Percentiles rank a stretch among this genome's conserved stretches.
These are phyloP conservation scores for Sisyra terminalis DNA, from an alignment of 2,888 invertebrate species.

Conservation along the genomic window DNA sequence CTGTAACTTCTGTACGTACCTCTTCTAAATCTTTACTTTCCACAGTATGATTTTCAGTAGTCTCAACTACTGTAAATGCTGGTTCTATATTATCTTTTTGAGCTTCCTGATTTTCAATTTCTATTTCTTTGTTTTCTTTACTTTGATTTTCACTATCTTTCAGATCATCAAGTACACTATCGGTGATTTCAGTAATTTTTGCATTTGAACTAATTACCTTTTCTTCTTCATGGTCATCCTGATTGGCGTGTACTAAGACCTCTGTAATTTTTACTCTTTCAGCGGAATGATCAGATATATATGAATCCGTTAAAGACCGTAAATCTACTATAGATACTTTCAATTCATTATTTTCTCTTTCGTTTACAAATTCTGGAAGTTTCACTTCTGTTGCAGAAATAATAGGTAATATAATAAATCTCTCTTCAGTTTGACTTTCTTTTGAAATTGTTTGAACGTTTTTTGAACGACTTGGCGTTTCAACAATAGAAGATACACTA, in stretches of 20 bases:
- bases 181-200: not conserved
- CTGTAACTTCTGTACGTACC: constrained; percentile 6
- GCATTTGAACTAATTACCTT: not conserved
- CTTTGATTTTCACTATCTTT: constrained; percentile 11
- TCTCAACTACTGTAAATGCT: constrained; percentile 9
- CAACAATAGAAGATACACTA: not conserved
- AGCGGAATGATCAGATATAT: constrained; percentile 5
- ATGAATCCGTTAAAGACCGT: constrained; percentile 3
- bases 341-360: not conserved
- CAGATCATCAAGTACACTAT: not conserved
- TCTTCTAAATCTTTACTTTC: constrained; percentile 9
- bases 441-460: constrained; percentile 3
- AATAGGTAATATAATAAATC: constrained; percentile 3
- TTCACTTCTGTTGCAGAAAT: too few relatives aligned
- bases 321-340: not conserved
- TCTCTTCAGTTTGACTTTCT: constrained; percentile 6
- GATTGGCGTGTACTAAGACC: constrained; percentile 35
- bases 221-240: constrained; percentile 22
- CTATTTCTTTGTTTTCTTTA: constrained; percentile 10
- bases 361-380: not conserved
- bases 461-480: not conserved
- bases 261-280: constrained; percentile 24
- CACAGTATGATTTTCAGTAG: constrained; percentile 2
- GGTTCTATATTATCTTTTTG: constrained; percentile 10
- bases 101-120: constrained; percentile 10